Base-by-base conservation (phyloP, 2,113 vertebrate genomes). In the Noturus placidus region DNA sequence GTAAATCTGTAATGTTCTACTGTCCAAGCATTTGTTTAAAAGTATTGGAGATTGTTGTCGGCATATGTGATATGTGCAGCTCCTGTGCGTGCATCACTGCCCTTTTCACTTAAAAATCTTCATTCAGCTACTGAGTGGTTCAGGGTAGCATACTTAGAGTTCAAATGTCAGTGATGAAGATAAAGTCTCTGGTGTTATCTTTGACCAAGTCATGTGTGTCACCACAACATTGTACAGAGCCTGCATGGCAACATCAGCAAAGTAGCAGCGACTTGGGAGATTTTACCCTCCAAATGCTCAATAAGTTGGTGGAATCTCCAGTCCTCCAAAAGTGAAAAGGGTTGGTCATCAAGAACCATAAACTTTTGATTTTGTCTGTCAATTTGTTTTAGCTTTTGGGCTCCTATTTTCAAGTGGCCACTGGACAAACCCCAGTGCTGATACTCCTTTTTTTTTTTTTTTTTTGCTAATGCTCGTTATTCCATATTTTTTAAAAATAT, bases 251-350 rank as follows among this genome's bases (percentile, higher is more conserved):
- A 85, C 74, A 56, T 72, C 82, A 33, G 81, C 81, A 77, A 87
- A 85, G 22, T 54, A 82, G 30, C 33, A 46, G 9, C 22, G 50
- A 22, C 85, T 33, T 56, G 59, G 50, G 38, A 89, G 52, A 17
- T 30, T 85, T 50, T 50, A 25, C 57, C 30, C 10, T 89, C 89
- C 63, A 85, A 87, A 84, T 87, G 65, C 27, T 84, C 52, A 5
- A 82, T 27, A 8, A 85, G 52, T 4, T 56, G 5, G 6, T 4
- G n/a, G 35, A 83, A 87, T 50, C 82, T n/a, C 56, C 2, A 22
- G 22, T 70, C 84, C 52, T 89, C 84, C 27, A 84, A 80, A 33
- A 59, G n/a, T 0, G 61, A 81, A 72, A 87, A 87, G 9, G 33
- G 74, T 54, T 85, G 74, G 42, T 84, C 82, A 42, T 79, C 69